Evolutionary conservation across 2,888 invertebrate genomes (phyloP), one percentile per base, ranked within the genome.

Genomic region (Saturnia japonica): DNA sequence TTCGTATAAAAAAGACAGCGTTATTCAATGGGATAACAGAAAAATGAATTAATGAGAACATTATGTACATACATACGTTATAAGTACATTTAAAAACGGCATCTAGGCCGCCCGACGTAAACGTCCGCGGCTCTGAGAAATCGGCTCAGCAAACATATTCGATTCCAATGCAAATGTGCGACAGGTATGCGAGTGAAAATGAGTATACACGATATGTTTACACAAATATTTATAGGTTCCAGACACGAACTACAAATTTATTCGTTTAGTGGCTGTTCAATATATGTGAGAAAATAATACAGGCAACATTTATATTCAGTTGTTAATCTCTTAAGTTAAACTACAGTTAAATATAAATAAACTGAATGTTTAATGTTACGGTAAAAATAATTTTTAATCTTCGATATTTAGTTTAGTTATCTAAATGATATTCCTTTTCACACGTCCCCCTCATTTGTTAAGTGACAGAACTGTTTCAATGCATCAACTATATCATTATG

Each of bases 101-200:
- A 90, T 84, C 82, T 89, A 87, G 88, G 87, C 82, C 89, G 85
- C 75, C 79, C 77, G 80, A 60, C 62, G 77, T 73, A 77, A 28
- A 28, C 57, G 64, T 80, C 78, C 80, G 81, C 77, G 80, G 68
- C 74, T 70, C 79, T 86, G 88, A 89, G 91, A 91, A 91, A 92
- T 90, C 89, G 84, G 77, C 79, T 83, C 80, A 72, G 77, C 83
- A 85, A 87, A 85, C 82, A 88, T 79, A 85, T 86, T 85, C 82
- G 82, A 88, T 84, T 80, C 80, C 84, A 82, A 88, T 89, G 88
- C 85, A 87, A 90, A 90, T 87, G 79, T 74, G 74, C 77, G 34
- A 73, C 77, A 69, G 83, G 82, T 82, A 83, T 83, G 83, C 78
- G 78, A 83, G 89, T 83, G 89, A 80, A 81, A 81, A 81, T 80